phyloP scores from a whole-genome alignment of 2,113 vertebrate genomes.

The Hucho hucho region DNA sequence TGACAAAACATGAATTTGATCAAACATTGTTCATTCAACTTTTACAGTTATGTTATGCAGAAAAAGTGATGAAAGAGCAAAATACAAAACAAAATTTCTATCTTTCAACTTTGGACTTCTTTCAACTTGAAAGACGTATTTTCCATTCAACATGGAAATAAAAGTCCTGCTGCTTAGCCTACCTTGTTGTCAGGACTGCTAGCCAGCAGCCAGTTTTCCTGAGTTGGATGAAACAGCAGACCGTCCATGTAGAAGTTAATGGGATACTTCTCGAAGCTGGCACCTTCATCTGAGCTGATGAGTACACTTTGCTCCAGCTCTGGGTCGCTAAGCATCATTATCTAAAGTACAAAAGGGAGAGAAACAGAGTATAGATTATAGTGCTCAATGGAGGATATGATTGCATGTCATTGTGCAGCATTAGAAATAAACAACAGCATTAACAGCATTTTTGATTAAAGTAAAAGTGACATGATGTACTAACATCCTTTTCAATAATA shows the following conservation, averaged over 20 bases:
- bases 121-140: not conserved
- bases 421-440: constrained; percentile 8
- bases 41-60: not conserved
- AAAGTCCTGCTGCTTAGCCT: constrained; percentile 25
- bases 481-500: not conserved
- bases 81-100: not conserved
- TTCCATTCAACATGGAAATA: constrained; percentile 7
- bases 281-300: constrained; percentile 95
- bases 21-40: not conserved
- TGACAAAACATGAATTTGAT: constrained; percentile 61
- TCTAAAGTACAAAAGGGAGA: constrained; percentile 72
- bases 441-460: not conserved
- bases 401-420: constrained; percentile 24
- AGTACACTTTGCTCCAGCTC: constrained; percentile 91
- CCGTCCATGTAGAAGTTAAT: constrained; percentile 93
- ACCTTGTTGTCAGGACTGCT: constrained; percentile 96
- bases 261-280: constrained; percentile 91
- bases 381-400: not conserved
- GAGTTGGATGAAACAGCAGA: constrained; percentile 90
- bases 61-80: not conserved
- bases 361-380: not conserved
- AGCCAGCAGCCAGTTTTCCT: constrained; percentile 95
- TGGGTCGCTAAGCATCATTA: constrained; percentile 95
- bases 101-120: not conserved
- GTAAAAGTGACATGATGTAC: not conserved